Percentiles rank a stretch among this genome's conserved stretches.
Evolutionary conservation across 2,888 invertebrate genomes (phyloP).

Genomic region (Orchesellides sinensis): DNA sequence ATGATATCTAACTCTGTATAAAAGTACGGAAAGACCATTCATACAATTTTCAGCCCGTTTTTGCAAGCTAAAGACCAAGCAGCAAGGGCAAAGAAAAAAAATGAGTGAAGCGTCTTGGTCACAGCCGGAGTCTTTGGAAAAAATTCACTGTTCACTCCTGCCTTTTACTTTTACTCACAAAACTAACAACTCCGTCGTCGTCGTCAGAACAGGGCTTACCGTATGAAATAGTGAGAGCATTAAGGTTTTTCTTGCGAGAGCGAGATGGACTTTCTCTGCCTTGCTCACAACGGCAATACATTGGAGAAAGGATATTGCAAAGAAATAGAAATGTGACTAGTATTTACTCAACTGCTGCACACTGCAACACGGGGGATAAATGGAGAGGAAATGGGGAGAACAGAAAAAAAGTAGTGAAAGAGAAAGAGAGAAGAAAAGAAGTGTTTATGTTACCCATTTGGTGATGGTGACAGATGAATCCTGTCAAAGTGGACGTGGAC

Average conservation of each 20-base stretch:
- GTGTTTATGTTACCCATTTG: conserved; percentile 65
- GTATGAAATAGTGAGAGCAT: conserved; percentile 58
- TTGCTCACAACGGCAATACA: no score
- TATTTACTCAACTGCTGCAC: neutral
- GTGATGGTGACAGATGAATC: conserved; percentile 82
- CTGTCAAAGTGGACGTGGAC: conserved; percentile 89
- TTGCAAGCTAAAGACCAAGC: neutral
- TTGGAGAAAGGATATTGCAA: neutral
- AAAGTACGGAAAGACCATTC: neutral
- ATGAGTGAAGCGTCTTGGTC: conserved; percentile 38
- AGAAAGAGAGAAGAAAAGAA: conserved; percentile 29
- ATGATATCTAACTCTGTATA: conserved; percentile 1
- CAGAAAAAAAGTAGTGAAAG: neutral
- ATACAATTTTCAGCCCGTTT: conserved; percentile 7
- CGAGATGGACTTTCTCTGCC: neutral
- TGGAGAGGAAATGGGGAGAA: neutral
- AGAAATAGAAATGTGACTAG: neutral
- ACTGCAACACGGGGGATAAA: neutral
- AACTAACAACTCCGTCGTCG: conserved; percentile 15
- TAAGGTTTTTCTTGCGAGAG: conserved; percentile 14
- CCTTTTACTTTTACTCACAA: neutral
- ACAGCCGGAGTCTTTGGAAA: conserved; percentile 34
- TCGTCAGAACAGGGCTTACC: conserved; percentile 31
- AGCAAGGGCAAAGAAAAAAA: conserved; percentile 10
- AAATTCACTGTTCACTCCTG: conserved; percentile 25